phyloP scores from a whole-genome alignment of 2,888 invertebrate genomes.

The Scaptomyza parva region DNA sequence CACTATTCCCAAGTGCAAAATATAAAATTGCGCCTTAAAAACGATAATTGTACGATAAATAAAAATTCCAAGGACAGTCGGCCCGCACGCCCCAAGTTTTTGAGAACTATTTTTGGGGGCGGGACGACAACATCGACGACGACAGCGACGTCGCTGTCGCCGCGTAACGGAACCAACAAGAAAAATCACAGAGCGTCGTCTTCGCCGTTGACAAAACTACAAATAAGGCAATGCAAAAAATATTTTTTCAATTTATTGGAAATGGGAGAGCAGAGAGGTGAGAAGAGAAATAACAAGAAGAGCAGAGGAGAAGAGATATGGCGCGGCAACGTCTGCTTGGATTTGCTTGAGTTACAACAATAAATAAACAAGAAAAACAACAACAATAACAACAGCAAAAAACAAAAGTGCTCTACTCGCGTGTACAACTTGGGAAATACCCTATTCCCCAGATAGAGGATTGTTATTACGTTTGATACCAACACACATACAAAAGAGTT shows the following conservation, averaged over 20 bases:
- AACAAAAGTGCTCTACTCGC: conserved; percentile 3
- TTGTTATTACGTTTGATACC: not conserved
- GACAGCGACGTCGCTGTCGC: conserved; percentile 21
- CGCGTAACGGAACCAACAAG: conserved; percentile 56
- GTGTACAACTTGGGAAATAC: conserved; percentile 3
- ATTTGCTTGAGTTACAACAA: conserved; percentile 75
- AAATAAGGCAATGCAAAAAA: conserved; percentile 77
- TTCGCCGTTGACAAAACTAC: conserved; percentile 67
- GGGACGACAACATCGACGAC: conserved; percentile 17
- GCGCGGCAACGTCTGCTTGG: conserved; percentile 73
- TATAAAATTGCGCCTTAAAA: conserved; percentile 14
- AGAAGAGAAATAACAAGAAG: not conserved
- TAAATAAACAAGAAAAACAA: conserved; percentile 50
- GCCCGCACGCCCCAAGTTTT: conserved; percentile 54
- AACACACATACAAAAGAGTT: not conserved
- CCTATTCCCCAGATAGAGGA: conserved; percentile 2
- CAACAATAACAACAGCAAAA: conserved; percentile 38
- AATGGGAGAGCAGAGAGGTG: conserved; percentile 49
- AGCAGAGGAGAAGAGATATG: conserved; percentile 32
- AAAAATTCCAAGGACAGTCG: conserved; percentile 65
- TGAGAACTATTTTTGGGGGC: conserved; percentile 68
- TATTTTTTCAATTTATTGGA: conserved; percentile 63
- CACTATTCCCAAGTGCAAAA: not conserved
- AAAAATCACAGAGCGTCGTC: conserved; percentile 47
- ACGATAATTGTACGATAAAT: conserved; percentile 49